A percentile compares a stretch with the other conserved stretches of the same genome.
Evolutionary conservation across 1,140 invertebrate genomes (phyloP).

Genomic region (Heliconius hewitsoni): DNA sequence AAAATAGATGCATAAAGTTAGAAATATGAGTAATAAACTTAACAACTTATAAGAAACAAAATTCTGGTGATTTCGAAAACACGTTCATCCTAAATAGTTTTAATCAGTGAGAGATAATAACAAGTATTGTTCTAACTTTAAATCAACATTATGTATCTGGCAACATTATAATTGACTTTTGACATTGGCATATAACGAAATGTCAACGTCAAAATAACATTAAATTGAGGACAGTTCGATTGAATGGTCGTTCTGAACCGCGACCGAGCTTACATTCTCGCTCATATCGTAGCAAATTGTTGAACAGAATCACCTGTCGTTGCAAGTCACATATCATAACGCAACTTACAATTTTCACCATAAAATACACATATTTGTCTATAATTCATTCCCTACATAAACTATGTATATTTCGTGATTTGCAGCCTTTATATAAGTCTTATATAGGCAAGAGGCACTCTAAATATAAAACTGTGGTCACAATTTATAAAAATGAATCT

Average conservation of each 20-base stretch:
- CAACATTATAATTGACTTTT: background rate
- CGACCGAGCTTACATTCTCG: constrained; percentile 1
- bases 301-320: constrained; percentile 34
- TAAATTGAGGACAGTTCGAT: background rate
- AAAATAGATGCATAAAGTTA: background rate
- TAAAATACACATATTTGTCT: constrained; percentile 76
- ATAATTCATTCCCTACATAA: constrained; percentile 77
- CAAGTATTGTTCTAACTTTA: background rate
- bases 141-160: background rate
- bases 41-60: background rate
- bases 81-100: background rate
- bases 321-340: constrained; percentile 79
- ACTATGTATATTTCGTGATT: constrained; percentile 81
- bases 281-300: constrained; percentile 23
- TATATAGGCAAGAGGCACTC: constrained; percentile 83
- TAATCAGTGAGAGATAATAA: background rate
- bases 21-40: background rate
- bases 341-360: constrained; percentile 81
- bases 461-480: constrained; percentile 82
- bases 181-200: background rate
- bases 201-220: background rate
- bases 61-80: background rate
- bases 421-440: constrained; percentile 83
- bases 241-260: constrained; percentile 1
- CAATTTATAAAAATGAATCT: constrained; percentile 79